These are phyloP conservation scores for Ormyrus pomaceus DNA, from an alignment of 2,888 invertebrate species.

Conservation along the genomic window DNA sequence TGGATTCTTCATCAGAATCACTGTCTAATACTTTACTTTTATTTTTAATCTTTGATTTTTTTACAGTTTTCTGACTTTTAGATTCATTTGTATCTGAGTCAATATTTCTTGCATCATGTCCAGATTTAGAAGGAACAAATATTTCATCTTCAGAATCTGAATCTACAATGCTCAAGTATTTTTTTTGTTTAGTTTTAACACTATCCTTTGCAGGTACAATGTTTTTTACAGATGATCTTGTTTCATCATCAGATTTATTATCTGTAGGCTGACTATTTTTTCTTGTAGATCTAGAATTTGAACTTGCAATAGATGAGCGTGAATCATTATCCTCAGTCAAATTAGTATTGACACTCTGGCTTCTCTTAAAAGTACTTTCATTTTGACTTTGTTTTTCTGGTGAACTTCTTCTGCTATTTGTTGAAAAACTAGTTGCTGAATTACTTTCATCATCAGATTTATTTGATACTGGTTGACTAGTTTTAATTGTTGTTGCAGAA, in stretches of 20 bases:
- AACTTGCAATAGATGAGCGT: conserved; percentile 9
- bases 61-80: conserved; percentile 13
- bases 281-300: conserved; percentile 26
- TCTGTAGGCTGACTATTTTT: conserved; percentile 8
- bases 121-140: conserved; percentile 6
- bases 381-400: conserved; percentile 29
- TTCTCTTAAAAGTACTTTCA: conserved; percentile 6
- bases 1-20: conserved; percentile 63
- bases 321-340: conserved; percentile 24
- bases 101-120: neutral
- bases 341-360: conserved; percentile 3
- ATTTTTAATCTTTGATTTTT: conserved; percentile 35
- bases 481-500: conserved; percentile 11
- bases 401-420: conserved; percentile 1
- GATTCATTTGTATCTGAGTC: conserved; percentile 8
- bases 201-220: neutral
- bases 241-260: conserved; percentile 22
- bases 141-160: conserved; percentile 55
- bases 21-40: conserved; percentile 60
- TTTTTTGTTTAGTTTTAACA: conserved; percentile 19
- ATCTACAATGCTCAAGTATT: conserved; percentile 52
- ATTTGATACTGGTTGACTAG: conserved; percentile 15
- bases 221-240: neutral
- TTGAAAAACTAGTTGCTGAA: conserved; percentile 13
- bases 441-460: conserved; percentile 15